Base-by-base conservation (phyloP, 2,113 vertebrate genomes). In the Rhynchopsitta pachyrhyncha region DNA sequence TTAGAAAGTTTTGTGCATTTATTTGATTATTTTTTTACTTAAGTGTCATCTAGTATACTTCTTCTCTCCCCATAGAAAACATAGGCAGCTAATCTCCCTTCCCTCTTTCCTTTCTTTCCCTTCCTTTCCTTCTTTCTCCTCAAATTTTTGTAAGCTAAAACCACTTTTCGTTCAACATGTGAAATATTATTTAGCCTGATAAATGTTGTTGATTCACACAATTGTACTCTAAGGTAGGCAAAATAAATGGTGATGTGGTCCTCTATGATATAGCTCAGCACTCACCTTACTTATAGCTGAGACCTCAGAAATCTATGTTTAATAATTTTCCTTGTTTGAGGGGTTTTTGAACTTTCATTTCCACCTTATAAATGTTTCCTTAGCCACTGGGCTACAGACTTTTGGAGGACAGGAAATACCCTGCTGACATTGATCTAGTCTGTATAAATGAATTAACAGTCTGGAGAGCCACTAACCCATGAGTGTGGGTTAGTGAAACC, bases 1-100 rank as follows among this genome's bases (percentile, higher is more conserved):
- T 73, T 41, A 60, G 15, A 68, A 63, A 66, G 35, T 57, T 47
- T 6, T 44, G 4, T 7, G 7, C 1, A 7, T 12, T 37, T 20
- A 73, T 50, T 31, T 7, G 49, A 11, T 29, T n/a, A 0, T 4
- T 8, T 49, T 35, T 1, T 27, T 0, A 47, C 4, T 28, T 66
- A 11, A 33, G 4, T 74, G 5, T 8, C 47, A 44, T 57, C 1
- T 6, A 50, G 4, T 41, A 13, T 55, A 57, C n/a, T 57, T n/a
- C 55, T 57, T 13, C 55, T 57, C 31, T 4, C 15, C 7, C 6
- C 8, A 25, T 7, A 35, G 17, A 66, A 82, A 62, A 35, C 6
- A 20, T 44, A 19, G 2, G 29, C 14, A 41, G 1, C 17, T 35
- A 47, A 75, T 44, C 13, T 49, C 6, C 18, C 42, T 82, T 63